Percentiles rank a stretch among this genome's conserved stretches.
Evolutionary conservation across 2,113 vertebrate species (phyloP).

Genomic region (Ceuthmochares aereus): DNA sequence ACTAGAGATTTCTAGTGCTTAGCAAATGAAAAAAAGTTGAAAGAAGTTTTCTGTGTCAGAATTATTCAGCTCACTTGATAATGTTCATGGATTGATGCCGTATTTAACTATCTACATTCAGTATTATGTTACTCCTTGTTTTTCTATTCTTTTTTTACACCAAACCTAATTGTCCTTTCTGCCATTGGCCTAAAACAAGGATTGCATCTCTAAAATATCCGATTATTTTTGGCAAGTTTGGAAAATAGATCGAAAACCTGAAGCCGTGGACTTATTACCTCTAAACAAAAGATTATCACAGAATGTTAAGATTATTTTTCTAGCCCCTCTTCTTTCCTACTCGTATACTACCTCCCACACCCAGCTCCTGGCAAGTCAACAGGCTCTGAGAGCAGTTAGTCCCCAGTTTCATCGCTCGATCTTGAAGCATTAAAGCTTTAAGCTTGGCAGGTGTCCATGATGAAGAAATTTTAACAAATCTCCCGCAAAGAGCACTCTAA

Average conservation of each 20-base stretch:
- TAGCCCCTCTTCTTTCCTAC: not conserved
- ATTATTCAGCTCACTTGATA: not conserved
- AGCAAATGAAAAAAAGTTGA: not conserved
- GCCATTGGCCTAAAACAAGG: not conserved
- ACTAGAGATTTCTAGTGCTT: not conserved
- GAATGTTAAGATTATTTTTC: not conserved
- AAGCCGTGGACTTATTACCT: not conserved
- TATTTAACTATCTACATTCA: not conserved
- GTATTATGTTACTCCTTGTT: not conserved
- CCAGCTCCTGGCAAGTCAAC: conserved; percentile 29
- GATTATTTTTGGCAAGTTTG: not conserved
- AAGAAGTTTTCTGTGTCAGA: not conserved
- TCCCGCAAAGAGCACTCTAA: conserved; percentile 55
- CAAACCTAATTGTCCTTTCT: not conserved
- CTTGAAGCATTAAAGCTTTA: conserved; percentile 39
- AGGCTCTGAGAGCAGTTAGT: conserved; percentile 33
- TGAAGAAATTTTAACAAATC: conserved; percentile 55
- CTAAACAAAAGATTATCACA: not conserved
- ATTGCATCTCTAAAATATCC: not conserved
- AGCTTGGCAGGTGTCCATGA: conserved; percentile 58
- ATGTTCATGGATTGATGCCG: not conserved
- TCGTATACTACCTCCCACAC: conserved; percentile 16
- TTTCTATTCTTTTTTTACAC: not conserved
- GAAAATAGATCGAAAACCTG: not conserved
- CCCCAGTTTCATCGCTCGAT: conserved; percentile 21